Conservation (phyloP, 2,888 invertebrate species). For the Leptura quadrifasciata region DNA sequence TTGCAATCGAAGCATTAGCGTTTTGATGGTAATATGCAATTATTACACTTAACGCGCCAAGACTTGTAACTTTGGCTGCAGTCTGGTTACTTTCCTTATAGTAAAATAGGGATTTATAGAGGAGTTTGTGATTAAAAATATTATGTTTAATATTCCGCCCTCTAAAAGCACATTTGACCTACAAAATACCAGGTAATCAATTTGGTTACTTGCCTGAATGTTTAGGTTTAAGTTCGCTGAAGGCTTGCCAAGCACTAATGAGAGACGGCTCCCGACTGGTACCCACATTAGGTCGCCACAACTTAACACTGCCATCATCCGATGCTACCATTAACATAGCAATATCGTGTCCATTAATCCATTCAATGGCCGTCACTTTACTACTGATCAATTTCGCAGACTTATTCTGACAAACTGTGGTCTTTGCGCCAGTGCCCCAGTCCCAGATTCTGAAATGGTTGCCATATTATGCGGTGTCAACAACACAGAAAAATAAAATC, state of each 20-base stretch:
- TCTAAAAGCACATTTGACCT: no score
- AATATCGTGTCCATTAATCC: conserved; percentile 90
- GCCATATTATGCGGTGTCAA: background rate
- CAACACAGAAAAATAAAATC: background rate
- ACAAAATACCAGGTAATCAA: no score
- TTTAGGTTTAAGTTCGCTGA: conserved; percentile 76
- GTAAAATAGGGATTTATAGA: no score
- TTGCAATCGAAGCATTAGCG: no score
- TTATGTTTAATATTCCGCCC: no score
- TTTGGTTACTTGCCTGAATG: conserved; percentile 56
- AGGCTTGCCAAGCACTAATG: conserved; percentile 91
- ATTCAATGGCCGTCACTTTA: conserved; percentile 88
- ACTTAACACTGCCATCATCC: conserved; percentile 85
- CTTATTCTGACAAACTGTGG: conserved; percentile 79
- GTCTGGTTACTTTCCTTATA: no score
- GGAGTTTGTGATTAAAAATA: no score
- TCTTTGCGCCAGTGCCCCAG: conserved; percentile 85
- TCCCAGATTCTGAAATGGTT: conserved; percentile 83
- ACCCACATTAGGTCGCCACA: conserved; percentile 77
- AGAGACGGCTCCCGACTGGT: conserved; percentile 75
- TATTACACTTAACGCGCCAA: no score
- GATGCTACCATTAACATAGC: conserved; percentile 85
- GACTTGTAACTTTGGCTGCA: no score
- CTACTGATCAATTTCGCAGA: conserved; percentile 73
- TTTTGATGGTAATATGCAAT: no score